Percentiles rank a stretch among this genome's conserved stretches.
phyloP scores from a whole-genome alignment of 2,113 vertebrate species.

The Cygnus buccinator region DNA sequence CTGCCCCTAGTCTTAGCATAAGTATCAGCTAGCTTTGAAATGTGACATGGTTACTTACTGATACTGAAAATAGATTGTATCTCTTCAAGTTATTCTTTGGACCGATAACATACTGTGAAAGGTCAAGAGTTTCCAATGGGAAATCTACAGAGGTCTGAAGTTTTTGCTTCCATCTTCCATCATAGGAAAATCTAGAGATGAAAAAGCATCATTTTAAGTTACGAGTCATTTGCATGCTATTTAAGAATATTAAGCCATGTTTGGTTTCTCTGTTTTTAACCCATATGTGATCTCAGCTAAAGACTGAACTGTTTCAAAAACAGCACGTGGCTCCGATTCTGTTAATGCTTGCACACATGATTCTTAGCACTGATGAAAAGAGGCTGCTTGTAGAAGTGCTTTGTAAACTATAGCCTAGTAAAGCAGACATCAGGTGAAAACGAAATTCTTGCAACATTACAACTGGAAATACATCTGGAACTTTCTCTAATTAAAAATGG shows the following conservation, averaged over 20 bases:
- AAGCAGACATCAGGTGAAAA: neutral
- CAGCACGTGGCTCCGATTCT: neutral
- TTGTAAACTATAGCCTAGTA: neutral
- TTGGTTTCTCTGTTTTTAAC: neutral
- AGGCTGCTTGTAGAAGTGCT: neutral
- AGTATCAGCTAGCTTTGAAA: neutral
- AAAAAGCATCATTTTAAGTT: neutral
- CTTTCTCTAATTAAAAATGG: neutral
- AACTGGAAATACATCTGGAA: neutral
- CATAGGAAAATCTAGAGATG: conserved; percentile 90
- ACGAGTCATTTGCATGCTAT: neutral
- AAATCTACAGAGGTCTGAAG: conserved; percentile 95
- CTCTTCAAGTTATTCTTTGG: conserved; percentile 88
- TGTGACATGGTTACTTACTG: conserved; percentile 81
- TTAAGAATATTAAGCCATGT: neutral
- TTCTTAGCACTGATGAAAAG: neutral
- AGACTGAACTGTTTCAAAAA: neutral
- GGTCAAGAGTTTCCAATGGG: conserved; percentile 91
- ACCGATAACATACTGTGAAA: conserved; percentile 93
- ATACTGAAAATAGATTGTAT: conserved; percentile 94
- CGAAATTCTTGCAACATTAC: neutral
- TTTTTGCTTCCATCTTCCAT: conserved; percentile 98
- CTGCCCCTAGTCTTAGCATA: neutral
- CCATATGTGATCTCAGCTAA: neutral
- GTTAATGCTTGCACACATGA: neutral